Base-by-base conservation (phyloP, 2,113 vertebrate species). In the Sarotherodon lohbergeri region DNA sequence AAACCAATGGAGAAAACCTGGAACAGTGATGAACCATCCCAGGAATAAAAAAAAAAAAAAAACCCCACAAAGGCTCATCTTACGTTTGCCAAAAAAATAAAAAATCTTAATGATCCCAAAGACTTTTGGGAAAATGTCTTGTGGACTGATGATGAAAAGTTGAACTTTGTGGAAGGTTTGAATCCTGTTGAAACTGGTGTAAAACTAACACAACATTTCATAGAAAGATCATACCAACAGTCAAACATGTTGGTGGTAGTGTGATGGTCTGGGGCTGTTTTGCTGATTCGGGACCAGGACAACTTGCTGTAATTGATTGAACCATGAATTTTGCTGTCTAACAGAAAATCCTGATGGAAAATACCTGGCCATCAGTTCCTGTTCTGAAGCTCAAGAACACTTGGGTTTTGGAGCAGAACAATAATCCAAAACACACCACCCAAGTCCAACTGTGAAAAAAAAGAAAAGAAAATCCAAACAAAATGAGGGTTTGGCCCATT, bases 381-480 rank as follows among this genome's bases (percentile, higher is more conserved):
- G 17, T n/a, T 11, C 9, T 63, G 59, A 63, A 63, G 32, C 59
- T 63, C 59, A n/a, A 63, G 32, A 11, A 36, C 2, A 63, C 29
- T 63, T 63, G 29, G 1, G 59, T 63, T 63, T 34, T 34, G 16
- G 2, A 63, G 59, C 0, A 0, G 29, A 34, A 63, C 59, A 63
- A 34, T 63, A 17, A 63, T 63, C 59, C 29, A 34, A 63, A 63
- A 63, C 59, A 63, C 59, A 36, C 59, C 29, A 11, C 4, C 1
- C 0, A 63, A 63, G 0, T 34, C 59, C 29, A 63, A 34, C 29
- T 63, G 29, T 63, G 3, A 13, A 50, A 19, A 24, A 55, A n/a
- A 59, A 22, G 22, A 32, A 17, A 1, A 0, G 19, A 3, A 19
- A 10, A 17, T 3, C 5, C 5, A 9, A 19, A 19, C 9, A 63